Percentiles rank a stretch among this genome's conserved stretches.
These are phyloP conservation scores for Eulemur rufifrons DNA, from an alignment of 2,113 vertebrate genomes.

Conservation along the genomic window DNA sequence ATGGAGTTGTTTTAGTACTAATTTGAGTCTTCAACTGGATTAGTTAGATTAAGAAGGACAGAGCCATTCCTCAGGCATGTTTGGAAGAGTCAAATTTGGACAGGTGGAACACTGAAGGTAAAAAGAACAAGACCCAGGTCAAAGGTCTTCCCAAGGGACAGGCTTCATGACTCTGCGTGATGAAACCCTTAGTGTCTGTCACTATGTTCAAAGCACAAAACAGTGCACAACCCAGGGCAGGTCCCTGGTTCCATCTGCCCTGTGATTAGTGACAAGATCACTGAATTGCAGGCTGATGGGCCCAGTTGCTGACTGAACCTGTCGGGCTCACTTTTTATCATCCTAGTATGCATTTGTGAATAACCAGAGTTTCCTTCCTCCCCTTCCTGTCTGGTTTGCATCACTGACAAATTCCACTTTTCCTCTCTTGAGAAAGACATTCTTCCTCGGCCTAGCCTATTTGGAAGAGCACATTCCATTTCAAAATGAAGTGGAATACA, in stretches of 20 bases:
- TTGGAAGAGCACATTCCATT: conserved; percentile 33
- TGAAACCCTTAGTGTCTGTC: conserved; percentile 7
- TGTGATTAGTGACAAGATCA: conserved; percentile 58
- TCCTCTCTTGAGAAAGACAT: conserved; percentile 49
- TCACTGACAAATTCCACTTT: conserved; percentile 64
- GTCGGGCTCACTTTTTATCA: background rate
- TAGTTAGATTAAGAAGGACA: background rate
- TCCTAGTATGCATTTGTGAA: conserved; percentile 27
- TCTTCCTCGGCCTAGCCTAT: background rate
- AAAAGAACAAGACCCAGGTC: conserved; percentile 19
- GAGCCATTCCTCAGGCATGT: background rate
- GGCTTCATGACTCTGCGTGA: background rate
- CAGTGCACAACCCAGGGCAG: background rate
- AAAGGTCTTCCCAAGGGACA: conserved; percentile 53
- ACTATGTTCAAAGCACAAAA: conserved; percentile 43
- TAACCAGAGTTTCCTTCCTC: conserved; percentile 29
- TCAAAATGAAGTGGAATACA: conserved; percentile 51
- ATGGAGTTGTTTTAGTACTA: background rate
- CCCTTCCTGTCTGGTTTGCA: conserved; percentile 57
- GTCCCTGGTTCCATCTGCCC: background rate
- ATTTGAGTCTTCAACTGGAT: background rate
- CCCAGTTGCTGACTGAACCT: conserved; percentile 37
- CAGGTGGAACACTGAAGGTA: background rate
- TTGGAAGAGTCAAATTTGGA: conserved; percentile 25
- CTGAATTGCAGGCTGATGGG: conserved; percentile 52